These are phyloP conservation scores for Lepeophtheirus salmonis DNA, from an alignment of 1,140 invertebrate species.

Conservation along the genomic window DNA sequence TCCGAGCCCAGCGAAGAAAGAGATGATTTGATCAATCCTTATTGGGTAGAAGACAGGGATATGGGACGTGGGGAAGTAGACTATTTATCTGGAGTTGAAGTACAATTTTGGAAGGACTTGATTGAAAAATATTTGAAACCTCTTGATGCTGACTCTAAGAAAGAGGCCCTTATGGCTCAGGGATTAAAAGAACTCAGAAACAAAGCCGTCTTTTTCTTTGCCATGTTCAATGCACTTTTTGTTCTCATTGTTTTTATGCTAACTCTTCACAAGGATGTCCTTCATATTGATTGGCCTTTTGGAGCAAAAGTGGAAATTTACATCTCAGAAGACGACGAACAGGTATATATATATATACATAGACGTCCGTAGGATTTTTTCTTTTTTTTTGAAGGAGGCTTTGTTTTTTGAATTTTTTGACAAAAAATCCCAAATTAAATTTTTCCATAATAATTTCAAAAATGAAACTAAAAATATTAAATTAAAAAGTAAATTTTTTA, in stretches of 20 bases:
- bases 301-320: constrained; percentile 86
- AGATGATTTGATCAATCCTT: constrained; percentile 67
- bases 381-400: too few species aligned
- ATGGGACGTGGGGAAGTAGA: constrained; percentile 74
- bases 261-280: constrained; percentile 89
- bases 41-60: constrained; percentile 80
- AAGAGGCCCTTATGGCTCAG: constrained; percentile 64
- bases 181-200: constrained; percentile 82
- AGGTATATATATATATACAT: constrained; percentile 3
- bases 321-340: constrained; percentile 62
- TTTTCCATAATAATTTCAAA: too few species aligned
- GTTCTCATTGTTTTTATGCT: constrained; percentile 94
- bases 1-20: constrained; percentile 37
- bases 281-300: constrained; percentile 82
- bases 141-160: constrained; percentile 72
- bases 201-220: constrained; percentile 91
- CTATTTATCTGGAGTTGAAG: constrained; percentile 56
- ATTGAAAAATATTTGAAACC: constrained; percentile 82
- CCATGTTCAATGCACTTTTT: constrained; percentile 98
- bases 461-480: too few species aligned
- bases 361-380: too few species aligned
- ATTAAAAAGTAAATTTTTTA: too few species aligned
- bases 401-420: not conserved
- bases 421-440: too few species aligned
- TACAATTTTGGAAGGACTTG: constrained; percentile 80